phyloP scores from a whole-genome alignment of 1,140 invertebrate genomes.

The Agrypnia vestita region DNA sequence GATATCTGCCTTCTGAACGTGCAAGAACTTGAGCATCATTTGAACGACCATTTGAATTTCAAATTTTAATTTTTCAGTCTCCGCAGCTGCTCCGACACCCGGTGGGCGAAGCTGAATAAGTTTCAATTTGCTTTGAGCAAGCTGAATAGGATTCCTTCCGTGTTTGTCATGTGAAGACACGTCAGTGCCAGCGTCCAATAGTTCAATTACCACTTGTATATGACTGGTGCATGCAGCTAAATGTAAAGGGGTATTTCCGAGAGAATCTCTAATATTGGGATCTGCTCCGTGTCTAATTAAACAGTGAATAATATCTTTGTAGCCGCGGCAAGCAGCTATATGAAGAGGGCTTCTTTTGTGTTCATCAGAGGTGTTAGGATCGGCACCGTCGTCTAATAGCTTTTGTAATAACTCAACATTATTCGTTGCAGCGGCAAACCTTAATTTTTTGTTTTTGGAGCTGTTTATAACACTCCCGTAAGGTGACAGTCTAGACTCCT shows the following conservation, averaged over 20 bases:
- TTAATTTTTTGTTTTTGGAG: slow-evolving; percentile 76
- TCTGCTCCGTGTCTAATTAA: slow-evolving; percentile 87
- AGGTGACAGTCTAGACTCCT: slow-evolving; percentile 66
- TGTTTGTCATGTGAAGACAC: slow-evolving; percentile 81
- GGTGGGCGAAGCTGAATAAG: slow-evolving; percentile 76
- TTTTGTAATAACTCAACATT: slow-evolving; percentile 80
- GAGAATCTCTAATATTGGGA: slow-evolving; percentile 86
- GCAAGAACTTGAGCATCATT: slow-evolving; percentile 81
- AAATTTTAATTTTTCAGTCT: slow-evolving; percentile 76
- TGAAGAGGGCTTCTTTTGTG: slow-evolving; percentile 87
- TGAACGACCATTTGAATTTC: slow-evolving; percentile 80
- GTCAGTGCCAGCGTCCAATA: slow-evolving; percentile 88
- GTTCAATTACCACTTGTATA: slow-evolving; percentile 84
- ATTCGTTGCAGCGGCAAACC: slow-evolving; percentile 83
- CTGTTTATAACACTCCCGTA: slow-evolving; percentile 65
- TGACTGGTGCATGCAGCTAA: slow-evolving; percentile 89
- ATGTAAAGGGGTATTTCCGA: slow-evolving; percentile 92
- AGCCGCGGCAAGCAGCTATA: slow-evolving; percentile 87
- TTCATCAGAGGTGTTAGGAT: slow-evolving; percentile 84
- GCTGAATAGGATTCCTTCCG: slow-evolving; percentile 85
- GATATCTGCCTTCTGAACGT: slow-evolving; percentile 77
- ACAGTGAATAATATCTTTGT: slow-evolving; percentile 83
- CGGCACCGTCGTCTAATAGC: slow-evolving; percentile 79
- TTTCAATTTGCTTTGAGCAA: slow-evolving; percentile 87
- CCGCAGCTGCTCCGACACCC: slow-evolving; percentile 72